Evolutionary conservation across 2,888 invertebrate species (phyloP).

Genomic region (Autographa gamma): DNA sequence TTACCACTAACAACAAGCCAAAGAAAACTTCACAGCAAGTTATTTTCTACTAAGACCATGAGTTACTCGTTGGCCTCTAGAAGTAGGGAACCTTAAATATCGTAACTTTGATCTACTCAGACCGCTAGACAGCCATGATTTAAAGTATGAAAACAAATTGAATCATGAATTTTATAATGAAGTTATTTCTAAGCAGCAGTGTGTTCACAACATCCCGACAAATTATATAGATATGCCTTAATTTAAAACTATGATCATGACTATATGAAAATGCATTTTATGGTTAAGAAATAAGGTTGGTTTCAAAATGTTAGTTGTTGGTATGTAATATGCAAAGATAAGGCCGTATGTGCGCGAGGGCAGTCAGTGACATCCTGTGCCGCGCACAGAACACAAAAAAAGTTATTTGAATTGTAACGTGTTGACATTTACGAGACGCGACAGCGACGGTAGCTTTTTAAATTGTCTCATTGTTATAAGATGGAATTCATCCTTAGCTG

Average conservation of each 20-base stretch:
- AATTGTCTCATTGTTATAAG: neutral
- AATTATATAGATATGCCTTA: constrained; percentile 17
- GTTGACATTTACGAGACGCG: neutral
- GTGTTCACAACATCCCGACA: constrained; percentile 12
- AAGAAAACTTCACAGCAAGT: too few species aligned
- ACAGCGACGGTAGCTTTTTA: neutral
- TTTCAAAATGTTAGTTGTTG: constrained; percentile 7
- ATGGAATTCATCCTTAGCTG: neutral
- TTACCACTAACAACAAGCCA: too few species aligned
- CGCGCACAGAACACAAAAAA: constrained; percentile 7
- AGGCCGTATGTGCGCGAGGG: constrained; percentile 10
- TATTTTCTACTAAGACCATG: too few species aligned
- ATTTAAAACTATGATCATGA: neutral
- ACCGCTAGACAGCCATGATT: neutral
- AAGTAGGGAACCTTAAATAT: too few species aligned
- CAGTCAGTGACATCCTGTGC: constrained; percentile 35
- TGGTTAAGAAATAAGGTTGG: neutral
- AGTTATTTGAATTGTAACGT: neutral
- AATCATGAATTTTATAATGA: constrained; percentile 17
- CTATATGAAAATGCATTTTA: neutral
- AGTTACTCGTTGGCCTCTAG: too few species aligned
- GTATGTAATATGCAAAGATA: constrained; percentile 20
- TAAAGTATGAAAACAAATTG: neutral
- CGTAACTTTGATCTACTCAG: neutral
- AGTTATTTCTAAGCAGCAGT: constrained; percentile 26